Conservation (phyloP, 2,113 vertebrate species). For the Mixornis gularis region DNA sequence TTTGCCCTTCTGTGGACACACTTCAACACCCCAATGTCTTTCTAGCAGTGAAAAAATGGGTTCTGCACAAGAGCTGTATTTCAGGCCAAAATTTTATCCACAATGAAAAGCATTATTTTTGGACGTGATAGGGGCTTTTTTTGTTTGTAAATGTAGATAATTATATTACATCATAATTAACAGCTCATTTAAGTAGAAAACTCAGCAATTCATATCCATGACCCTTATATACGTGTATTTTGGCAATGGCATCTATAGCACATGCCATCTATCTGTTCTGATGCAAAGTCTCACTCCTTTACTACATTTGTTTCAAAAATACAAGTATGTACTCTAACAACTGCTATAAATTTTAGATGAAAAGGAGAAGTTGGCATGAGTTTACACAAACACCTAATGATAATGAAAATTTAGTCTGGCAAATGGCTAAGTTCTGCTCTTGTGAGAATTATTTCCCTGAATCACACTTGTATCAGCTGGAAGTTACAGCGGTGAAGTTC, state of each 20-base stretch:
- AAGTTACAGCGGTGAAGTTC: background rate
- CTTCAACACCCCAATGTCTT: background rate
- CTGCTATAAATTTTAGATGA: background rate
- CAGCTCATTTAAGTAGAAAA: background rate
- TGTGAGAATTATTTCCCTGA: background rate
- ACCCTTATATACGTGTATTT: background rate
- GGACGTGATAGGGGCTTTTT: fast-evolving
- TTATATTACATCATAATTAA: background rate
- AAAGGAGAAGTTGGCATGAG: background rate
- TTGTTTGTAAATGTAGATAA: background rate
- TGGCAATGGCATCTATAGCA: background rate
- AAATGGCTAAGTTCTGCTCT: background rate
- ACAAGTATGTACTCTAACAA: background rate
- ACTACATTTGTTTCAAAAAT: background rate
- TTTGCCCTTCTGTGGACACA: background rate
- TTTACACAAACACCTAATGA: background rate
- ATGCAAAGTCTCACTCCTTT: background rate
- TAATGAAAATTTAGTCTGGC: background rate
- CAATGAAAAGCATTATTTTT: background rate
- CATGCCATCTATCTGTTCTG: background rate
- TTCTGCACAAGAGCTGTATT: background rate
- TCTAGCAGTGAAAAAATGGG: background rate
- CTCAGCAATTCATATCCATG: background rate
- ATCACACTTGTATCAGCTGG: background rate
- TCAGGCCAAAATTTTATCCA: background rate